Evolutionary conservation across 2,888 invertebrate species (phyloP).

Genomic region (Philereme transversata): DNA sequence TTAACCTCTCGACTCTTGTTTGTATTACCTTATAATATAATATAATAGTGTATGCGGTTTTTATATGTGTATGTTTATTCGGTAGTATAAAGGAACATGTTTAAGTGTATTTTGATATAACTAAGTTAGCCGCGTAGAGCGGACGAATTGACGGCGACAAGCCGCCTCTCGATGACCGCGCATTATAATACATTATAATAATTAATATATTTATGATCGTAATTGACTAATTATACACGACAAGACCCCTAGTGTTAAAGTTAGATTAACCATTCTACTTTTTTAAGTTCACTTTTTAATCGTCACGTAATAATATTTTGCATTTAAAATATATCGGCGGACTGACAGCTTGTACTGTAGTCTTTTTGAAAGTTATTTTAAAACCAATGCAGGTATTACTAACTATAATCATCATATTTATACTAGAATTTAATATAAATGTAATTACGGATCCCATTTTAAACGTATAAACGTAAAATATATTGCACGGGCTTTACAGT

Average conservation of each 20-base stretch:
- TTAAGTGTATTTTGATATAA: conserved; percentile 81
- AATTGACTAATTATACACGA: conserved; percentile 84
- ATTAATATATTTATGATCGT: conserved; percentile 81
- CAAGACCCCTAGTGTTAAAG: conserved; percentile 76
- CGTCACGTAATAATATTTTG: conserved; percentile 59
- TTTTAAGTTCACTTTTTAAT: conserved; percentile 73
- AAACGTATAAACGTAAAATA: conserved; percentile 77
- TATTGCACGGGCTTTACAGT: conserved; percentile 83
- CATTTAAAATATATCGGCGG: conserved; percentile 73
- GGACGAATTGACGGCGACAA: conserved; percentile 36
- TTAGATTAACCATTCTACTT: conserved; percentile 72
- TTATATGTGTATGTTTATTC: conserved; percentile 84
- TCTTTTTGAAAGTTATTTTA: conserved; percentile 78
- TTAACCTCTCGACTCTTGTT: conserved; percentile 81
- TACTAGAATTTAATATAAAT: conserved; percentile 81
- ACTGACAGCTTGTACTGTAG: conserved; percentile 64
- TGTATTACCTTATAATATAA: conserved; percentile 78
- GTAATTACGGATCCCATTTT: conserved; percentile 77
- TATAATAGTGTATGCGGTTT: conserved; percentile 79
- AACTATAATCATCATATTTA: conserved; percentile 82
- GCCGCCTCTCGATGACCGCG: conserved; percentile 45
- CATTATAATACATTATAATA: conserved; percentile 47
- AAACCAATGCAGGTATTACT: conserved; percentile 83
- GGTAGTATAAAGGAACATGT: conserved; percentile 78
- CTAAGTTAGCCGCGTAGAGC: conserved; percentile 53